Conservation (phyloP, 2,888 invertebrate species). For the Polia nebulosa region DNA sequence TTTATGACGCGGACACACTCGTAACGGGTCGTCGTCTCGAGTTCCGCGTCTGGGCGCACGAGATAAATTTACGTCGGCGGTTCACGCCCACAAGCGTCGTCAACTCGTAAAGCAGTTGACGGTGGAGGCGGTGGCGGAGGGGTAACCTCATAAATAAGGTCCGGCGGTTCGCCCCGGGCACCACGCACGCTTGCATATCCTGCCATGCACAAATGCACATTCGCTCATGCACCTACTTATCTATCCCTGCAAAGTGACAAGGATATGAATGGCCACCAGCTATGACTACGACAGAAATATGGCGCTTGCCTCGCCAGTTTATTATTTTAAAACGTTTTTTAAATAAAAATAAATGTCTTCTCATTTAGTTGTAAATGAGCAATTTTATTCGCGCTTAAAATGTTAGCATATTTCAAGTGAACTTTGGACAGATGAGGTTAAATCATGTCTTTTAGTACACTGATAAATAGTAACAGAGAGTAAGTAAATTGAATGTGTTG, state of each 20-base stretch:
- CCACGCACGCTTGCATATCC: slow-evolving; percentile 53
- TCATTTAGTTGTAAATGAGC: slow-evolving; percentile 37
- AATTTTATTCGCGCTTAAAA: slow-evolving; percentile 31
- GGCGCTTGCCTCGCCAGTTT: slow-evolving; percentile 30
- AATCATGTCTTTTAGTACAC: not conserved
- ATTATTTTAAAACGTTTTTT: slow-evolving; percentile 43
- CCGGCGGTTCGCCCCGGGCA: slow-evolving; percentile 61
- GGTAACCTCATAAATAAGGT: slow-evolving; percentile 83
- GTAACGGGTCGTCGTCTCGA: slow-evolving; percentile 69
- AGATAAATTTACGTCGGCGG: slow-evolving; percentile 81
- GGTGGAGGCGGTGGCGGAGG: slow-evolving; percentile 70
- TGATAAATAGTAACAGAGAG: slow-evolving; percentile 3
- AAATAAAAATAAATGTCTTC: slow-evolving; percentile 39
- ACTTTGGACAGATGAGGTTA: slow-evolving; percentile 15
- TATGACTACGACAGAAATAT: slow-evolving; percentile 49
- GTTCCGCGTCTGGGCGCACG: slow-evolving; percentile 75
- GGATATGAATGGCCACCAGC: slow-evolving; percentile 53
- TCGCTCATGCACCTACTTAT: slow-evolving; percentile 57
- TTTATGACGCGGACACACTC: slow-evolving; percentile 81
- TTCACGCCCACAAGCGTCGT: slow-evolving; percentile 81
- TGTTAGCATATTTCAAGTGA: slow-evolving; percentile 32
- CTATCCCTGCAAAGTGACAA: slow-evolving; percentile 53
- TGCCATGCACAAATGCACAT: slow-evolving; percentile 48
- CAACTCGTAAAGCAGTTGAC: slow-evolving; percentile 83
- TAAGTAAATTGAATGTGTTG: slow-evolving; percentile 15